These are phyloP conservation scores for Masnerella sp. DNA, from an alignment of 2,888 invertebrate genomes.

Conservation along the genomic window DNA sequence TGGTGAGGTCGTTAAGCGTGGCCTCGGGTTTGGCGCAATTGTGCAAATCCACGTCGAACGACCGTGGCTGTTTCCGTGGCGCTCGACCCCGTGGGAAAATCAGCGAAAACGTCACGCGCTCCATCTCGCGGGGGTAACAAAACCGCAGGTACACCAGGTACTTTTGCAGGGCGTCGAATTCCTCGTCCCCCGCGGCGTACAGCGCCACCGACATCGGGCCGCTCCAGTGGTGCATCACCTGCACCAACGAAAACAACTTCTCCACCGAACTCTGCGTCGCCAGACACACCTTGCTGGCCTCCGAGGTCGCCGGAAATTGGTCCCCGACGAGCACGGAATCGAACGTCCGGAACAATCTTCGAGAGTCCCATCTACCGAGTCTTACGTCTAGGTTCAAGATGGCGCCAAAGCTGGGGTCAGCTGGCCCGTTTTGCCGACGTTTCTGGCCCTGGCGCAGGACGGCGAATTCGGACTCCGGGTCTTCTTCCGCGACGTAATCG, in stretches of 20 bases:
- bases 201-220: conserved; percentile 92
- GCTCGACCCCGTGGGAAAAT: conserved; percentile 83
- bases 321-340: conserved; percentile 86
- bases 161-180: conserved; percentile 84
- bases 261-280: conserved; percentile 93
- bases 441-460: conserved; percentile 17
- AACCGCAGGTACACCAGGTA: conserved; percentile 87
- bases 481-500: conserved; percentile 58
- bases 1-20: conserved; percentile 81
- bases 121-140: conserved; percentile 86
- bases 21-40: conserved; percentile 86
- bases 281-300: conserved; percentile 83
- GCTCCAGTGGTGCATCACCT: conserved; percentile 89
- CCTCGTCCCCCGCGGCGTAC: conserved; percentile 88
- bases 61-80: conserved; percentile 71
- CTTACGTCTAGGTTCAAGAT: conserved; percentile 80
- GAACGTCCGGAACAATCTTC: conserved; percentile 84
- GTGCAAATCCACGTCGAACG: conserved; percentile 70
- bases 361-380: conserved; percentile 87
- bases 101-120: conserved; percentile 87
- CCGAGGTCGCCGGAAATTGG: conserved; percentile 81
- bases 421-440: not conserved
- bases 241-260: conserved; percentile 86
- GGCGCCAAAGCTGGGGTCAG: conserved; percentile 58
- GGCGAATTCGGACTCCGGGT: conserved; percentile 25